Evolutionary conservation across 2,113 vertebrate species (phyloP).

Genomic region (Chloebia gouldiae): DNA sequence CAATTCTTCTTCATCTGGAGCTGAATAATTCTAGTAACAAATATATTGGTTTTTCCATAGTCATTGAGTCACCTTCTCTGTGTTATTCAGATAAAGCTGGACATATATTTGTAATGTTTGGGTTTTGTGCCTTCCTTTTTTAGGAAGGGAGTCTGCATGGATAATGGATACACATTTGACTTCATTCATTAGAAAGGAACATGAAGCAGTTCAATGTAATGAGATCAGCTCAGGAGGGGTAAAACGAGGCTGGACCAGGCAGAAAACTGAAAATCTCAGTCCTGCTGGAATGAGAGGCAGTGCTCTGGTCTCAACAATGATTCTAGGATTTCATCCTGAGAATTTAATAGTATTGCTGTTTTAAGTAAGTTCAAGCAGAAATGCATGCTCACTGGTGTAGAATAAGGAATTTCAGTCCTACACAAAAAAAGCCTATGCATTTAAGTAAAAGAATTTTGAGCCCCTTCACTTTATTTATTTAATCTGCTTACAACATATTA

Average conservation of each 20-base stretch:
- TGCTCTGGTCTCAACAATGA: background rate
- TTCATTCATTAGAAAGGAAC: background rate
- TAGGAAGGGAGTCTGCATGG: background rate
- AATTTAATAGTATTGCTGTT: background rate
- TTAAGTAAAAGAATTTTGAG: background rate
- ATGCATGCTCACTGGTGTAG: background rate
- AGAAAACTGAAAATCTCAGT: background rate
- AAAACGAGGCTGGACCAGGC: background rate
- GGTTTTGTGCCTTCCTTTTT: background rate
- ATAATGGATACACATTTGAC: background rate
- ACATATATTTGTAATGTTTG: background rate
- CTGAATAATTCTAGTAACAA: background rate
- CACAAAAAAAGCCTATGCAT: background rate
- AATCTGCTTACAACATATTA: background rate
- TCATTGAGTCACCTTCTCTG: background rate
- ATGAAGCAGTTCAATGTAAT: background rate
- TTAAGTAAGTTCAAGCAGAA: background rate
- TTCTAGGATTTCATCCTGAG: conserved; percentile 7
- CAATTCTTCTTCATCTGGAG: background rate
- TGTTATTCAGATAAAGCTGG: background rate
- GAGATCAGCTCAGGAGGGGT: background rate
- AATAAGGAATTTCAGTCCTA: background rate
- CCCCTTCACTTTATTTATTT: background rate
- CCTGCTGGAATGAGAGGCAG: background rate
- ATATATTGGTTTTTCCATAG: background rate